Evolutionary conservation across 2,113 vertebrate genomes (phyloP).

Genomic region (Paraplagusia blochii): DNA sequence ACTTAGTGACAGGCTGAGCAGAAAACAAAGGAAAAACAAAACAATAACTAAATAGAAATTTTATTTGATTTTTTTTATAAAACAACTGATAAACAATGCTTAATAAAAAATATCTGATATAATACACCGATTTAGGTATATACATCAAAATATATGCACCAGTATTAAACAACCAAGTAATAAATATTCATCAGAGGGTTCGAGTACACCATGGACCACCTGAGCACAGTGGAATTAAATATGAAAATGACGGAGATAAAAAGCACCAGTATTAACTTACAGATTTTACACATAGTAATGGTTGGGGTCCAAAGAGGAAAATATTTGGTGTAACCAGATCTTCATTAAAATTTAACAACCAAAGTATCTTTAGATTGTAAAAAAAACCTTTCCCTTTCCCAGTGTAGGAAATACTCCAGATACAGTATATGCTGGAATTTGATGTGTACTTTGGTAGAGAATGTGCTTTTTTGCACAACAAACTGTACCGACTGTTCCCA

Average conservation of each 20-base stretch:
- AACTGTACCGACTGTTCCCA: neutral
- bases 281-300: no score
- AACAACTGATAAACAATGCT: constrained; percentile 40
- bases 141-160: constrained; percentile 51
- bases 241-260: neutral
- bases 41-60: constrained; percentile 11
- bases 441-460: neutral
- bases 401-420: no score
- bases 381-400: no score
- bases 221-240: constrained; percentile 3
- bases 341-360: no score
- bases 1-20: no score
- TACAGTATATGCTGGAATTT: neutral
- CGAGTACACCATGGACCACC: constrained; percentile 1
- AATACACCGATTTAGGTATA: constrained; percentile 44
- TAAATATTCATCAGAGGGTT: constrained; percentile 49
- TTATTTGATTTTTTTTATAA: constrained; percentile 56
- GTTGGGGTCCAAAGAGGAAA: no score
- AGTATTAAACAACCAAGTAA: constrained; percentile 63
- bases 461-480: neutral
- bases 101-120: constrained; percentile 34
- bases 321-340: no score
- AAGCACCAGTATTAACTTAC: no score
- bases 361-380: no score
- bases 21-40: neutral